Evolutionary conservation across 2,797 vertebrate genomes (phyloP), one percentile per base, ranked within the genome.

Genomic region (Manis javanica): DNA sequence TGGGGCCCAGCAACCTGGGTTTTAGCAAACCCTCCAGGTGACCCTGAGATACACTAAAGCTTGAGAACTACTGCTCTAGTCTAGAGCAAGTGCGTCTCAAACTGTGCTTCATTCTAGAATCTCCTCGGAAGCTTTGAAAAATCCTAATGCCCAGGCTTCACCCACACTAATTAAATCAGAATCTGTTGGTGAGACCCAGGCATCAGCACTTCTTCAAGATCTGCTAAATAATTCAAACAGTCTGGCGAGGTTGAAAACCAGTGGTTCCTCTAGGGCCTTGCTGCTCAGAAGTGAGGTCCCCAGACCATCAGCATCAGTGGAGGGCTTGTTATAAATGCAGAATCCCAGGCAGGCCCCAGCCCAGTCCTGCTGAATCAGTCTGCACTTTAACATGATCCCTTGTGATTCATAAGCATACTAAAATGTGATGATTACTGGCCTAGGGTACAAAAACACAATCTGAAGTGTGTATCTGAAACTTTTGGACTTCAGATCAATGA

Each of bases 401-500:
- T 14, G 9, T 39, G 39, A 91, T 18, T 14, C 18, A 7, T 29
- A 46, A 93, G n/a, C 55, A 39, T 23, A 18, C 49, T 39, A 12
- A 68, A 53, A 86, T n/a, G 26, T 68, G 68, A 95, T 9, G 64
- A 34, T 11, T 46, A 14, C 53, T 37, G 59, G 31, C 77, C 85
- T 15, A 26, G 23, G 9, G 18, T 53, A 42, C 57, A 83, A 21
- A 77, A 53, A 13, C 26, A 7, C 71, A 57, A 1, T 49, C 92
- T 75, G 59, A 78, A 57, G 31, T 23, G 7, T 31, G 51, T 83
- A 24, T 57, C 78, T 93, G 51, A 75, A 91, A 83, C 42, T 46
- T 83, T 37, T 74, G 14, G 53, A 89, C 39, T 39, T 71, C 0
- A 66, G 69, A 79, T 86, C 82, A 85, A 42, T 78, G 59, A 79